These are phyloP conservation scores for Ahaetulla prasina DNA, from an alignment of 2,113 vertebrate species.

Conservation along the genomic window DNA sequence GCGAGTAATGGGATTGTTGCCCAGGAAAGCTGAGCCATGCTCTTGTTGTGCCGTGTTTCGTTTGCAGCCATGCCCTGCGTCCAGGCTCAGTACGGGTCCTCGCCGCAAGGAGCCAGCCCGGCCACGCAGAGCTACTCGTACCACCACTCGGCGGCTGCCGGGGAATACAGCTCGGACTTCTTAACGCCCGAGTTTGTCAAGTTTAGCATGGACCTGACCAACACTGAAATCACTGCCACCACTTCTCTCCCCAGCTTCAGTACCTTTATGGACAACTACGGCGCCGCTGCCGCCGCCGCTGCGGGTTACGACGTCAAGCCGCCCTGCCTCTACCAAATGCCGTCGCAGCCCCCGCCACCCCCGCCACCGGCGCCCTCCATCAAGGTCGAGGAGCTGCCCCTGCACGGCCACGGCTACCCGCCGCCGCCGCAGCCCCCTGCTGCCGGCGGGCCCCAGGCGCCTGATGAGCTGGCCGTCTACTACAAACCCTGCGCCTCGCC, in stretches of 20 bases:
- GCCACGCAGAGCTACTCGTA: slow-evolving; percentile 99
- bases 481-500: slow-evolving; percentile 97
- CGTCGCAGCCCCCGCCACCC: slow-evolving; percentile 54
- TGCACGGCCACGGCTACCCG: slow-evolving; percentile 94
- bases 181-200: slow-evolving; percentile 98
- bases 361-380: slow-evolving; percentile 90
- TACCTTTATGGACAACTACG: slow-evolving; percentile 99
- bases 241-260: slow-evolving; percentile 99
- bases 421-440: slow-evolving; percentile 81
- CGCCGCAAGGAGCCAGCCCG: slow-evolving; percentile 99
- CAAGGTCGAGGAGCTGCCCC: slow-evolving; percentile 97
- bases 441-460: slow-evolving; percentile 87
- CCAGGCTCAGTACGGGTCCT: slow-evolving; percentile 99
- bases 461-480: slow-evolving; percentile 96
- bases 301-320: slow-evolving; percentile 98
- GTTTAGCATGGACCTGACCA: slow-evolving; percentile 99
- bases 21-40: slow-evolving; percentile 63
- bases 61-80: slow-evolving; percentile 99
- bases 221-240: slow-evolving; percentile 98
- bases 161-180: slow-evolving; percentile 99
- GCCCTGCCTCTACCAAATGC: slow-evolving; percentile 98
- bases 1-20: slow-evolving; percentile 18
- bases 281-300: slow-evolving; percentile 93
- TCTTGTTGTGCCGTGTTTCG: slow-evolving; percentile 69
- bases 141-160: slow-evolving; percentile 79